A percentile compares a stretch with the other conserved stretches of the same genome.
Evolutionary conservation across 2,797 vertebrate genomes (phyloP).

Genomic region (Mycteria americana): DNA sequence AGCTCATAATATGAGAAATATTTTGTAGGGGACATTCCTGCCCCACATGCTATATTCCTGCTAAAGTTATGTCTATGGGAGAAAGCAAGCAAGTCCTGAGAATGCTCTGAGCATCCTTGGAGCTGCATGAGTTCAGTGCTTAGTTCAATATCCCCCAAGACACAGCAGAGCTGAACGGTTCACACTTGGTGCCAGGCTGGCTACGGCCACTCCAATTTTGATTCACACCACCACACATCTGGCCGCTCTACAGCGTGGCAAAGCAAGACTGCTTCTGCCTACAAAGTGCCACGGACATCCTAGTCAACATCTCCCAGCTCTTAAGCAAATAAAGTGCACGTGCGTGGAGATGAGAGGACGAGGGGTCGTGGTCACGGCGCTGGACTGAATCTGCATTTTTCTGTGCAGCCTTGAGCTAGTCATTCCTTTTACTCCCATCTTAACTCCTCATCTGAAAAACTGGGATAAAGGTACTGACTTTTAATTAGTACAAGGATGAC

Average conservation of each 20-base stretch:
- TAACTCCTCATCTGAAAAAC: neutral
- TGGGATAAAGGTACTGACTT: neutral
- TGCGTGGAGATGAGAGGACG: neutral
- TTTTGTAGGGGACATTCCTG: neutral
- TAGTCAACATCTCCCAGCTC: neutral
- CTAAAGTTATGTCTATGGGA: neutral
- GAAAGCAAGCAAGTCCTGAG: neutral
- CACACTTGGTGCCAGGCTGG: neutral
- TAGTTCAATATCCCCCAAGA: neutral
- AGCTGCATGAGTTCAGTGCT: neutral
- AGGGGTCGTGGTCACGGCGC: neutral
- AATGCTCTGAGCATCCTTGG: neutral
- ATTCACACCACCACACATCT: neutral
- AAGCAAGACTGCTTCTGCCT: neutral
- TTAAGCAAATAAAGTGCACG: neutral
- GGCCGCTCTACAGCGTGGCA: neutral
- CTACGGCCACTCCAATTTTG: neutral
- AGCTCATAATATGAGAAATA: neutral
- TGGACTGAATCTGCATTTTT: neutral
- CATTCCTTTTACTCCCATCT: neutral
- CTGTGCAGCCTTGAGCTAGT: neutral
- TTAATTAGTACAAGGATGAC: neutral
- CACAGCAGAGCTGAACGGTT: neutral
- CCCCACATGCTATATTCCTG: neutral
- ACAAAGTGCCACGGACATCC: fast-evolving